Evolutionary conservation across 2,113 vertebrate genomes (phyloP), one percentile per base, ranked within the genome.

Genomic region (Maylandia zebra): DNA sequence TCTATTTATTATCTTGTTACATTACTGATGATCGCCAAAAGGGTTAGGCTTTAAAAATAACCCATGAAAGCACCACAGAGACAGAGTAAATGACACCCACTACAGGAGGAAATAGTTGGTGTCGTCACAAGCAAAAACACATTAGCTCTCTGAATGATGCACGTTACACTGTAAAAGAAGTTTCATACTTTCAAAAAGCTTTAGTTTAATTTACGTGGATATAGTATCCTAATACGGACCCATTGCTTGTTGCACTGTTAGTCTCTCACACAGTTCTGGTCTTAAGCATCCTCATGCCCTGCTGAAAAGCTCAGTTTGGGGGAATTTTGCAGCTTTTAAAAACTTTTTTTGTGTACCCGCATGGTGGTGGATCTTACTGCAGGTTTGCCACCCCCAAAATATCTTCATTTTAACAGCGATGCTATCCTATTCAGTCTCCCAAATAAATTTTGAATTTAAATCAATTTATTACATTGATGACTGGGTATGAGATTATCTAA

Each of bases 261-360:
- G 66, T 69, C 22, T 71, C 38, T 24, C 66, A 43, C 66, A 43
- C 38, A 48, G 13, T 27, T 71, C 66, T 14, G 30, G 30, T 61
- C 57, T 61, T 34, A 61, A 34, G 8, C 14, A 19, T 34, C 30
- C 5, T 61, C 38, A 16, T 27, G n/a, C n/a, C 13, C 22, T 71
- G 12, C n/a, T 1, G 36, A 24, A 71, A 71, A 27, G 69, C 41
- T 3, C 41, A 48, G 43, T 50, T 76, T 22, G 1, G 43, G 1
- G 4, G 14, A 16, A 19, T 76, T 45, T 30, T 30, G 14, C 71
- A 76, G 24, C 6, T 48, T 76, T 11, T 30, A 48, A 48, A 76
- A 76, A 7, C 14, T 19, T 74, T 27, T 16, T 45, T 24, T 76
- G 24, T 76, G 24, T 76, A 30, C 41, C 14, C 0, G 0, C 22